phyloP scores from a whole-genome alignment of 1,140 invertebrate genomes.

The Dolichoris vasculosae region DNA sequence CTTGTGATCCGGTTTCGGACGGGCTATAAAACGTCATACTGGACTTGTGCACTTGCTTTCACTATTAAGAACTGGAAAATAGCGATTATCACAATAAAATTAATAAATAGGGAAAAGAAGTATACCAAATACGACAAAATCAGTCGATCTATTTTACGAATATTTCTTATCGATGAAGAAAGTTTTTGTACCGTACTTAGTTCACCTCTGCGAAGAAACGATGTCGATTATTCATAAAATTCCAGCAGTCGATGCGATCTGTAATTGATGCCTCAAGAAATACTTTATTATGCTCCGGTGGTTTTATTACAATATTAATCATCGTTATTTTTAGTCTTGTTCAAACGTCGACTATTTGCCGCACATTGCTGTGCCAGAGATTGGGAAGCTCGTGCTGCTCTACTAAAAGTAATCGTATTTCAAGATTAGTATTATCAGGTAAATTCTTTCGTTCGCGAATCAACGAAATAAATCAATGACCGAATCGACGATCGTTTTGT shows the following conservation, averaged over 20 bases:
- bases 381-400: slow-evolving; percentile 1
- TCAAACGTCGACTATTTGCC: slow-evolving; percentile 7
- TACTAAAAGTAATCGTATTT: slow-evolving; percentile 28
- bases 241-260: neutral
- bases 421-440: slow-evolving; percentile 42
- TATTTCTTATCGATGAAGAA: neutral
- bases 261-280: slow-evolving; percentile 23
- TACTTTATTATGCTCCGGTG: slow-evolving; percentile 11
- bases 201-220: neutral
- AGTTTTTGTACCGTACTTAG: neutral
- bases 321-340: slow-evolving; percentile 37
- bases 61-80: neutral
- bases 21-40: neutral
- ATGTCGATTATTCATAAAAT: slow-evolving; percentile 4
- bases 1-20: too few species aligned
- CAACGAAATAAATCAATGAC: slow-evolving; percentile 48
- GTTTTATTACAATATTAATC: slow-evolving; percentile 41
- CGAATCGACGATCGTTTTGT: slow-evolving; percentile 10
- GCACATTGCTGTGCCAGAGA: neutral
- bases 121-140: neutral
- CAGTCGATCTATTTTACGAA: neutral
- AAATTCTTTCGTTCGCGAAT: slow-evolving; percentile 29
- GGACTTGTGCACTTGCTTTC: too few species aligned
- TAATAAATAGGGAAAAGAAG: neutral
- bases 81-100: neutral